Conservation (phyloP, 2,797 vertebrate genomes). For the Iguana delicatissima region DNA sequence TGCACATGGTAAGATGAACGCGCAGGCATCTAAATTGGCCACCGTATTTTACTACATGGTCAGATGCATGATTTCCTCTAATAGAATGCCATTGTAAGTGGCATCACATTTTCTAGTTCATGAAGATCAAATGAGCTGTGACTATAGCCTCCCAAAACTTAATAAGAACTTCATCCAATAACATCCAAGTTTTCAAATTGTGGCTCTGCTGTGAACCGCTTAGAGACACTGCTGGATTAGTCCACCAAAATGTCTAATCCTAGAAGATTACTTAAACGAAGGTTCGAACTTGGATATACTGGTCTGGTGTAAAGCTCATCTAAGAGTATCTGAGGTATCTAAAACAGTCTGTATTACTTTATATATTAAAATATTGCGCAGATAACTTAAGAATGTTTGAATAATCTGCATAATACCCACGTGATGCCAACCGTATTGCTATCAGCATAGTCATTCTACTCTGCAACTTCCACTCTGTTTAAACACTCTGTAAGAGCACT, state of each 20-base stretch:
- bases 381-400: constrained; percentile 1
- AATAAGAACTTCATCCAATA: constrained; percentile 81
- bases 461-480: constrained; percentile 12
- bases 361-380: too few species aligned
- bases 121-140: constrained; percentile 84
- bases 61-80: constrained; percentile 82
- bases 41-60: constrained; percentile 78
- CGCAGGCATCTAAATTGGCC: constrained; percentile 77
- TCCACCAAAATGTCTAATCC: constrained; percentile 70
- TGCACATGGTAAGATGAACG: constrained; percentile 78
- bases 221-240: constrained; percentile 69
- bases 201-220: constrained; percentile 76
- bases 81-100: constrained; percentile 79
- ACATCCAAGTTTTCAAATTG: constrained; percentile 78
- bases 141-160: constrained; percentile 78
- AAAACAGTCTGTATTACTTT: constrained; percentile 2
- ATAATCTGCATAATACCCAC: constrained; percentile 38
- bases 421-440: constrained; percentile 50
- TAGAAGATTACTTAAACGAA: constrained; percentile 24
- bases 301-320: constrained; percentile 43
- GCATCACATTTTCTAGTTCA: constrained; percentile 83
- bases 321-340: constrained; percentile 53
- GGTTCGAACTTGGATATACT: constrained; percentile 68
- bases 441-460: not conserved
- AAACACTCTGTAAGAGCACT: not conserved